Evolutionary conservation across 92 coral and sea anemone species (phyloP).

Genomic region (Palythoa grandiflora): DNA sequence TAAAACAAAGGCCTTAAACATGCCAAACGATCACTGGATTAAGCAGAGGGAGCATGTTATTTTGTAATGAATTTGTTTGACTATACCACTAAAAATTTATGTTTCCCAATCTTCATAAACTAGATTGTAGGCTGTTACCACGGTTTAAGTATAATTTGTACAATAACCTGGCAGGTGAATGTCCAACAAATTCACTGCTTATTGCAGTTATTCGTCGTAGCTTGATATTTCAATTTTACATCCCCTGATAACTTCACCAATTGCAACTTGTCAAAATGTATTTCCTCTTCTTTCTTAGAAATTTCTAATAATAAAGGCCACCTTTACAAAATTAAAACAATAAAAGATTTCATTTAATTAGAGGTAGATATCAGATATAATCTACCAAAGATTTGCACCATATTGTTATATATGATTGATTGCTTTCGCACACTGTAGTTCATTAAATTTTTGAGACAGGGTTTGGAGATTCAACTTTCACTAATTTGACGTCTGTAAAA

Average conservation of each 20-base stretch:
- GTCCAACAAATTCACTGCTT: not conserved
- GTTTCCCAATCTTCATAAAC: too few relatives aligned
- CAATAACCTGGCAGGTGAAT: not conserved
- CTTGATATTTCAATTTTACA: not conserved
- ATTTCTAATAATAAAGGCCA: too few relatives aligned
- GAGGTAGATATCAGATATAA: not conserved
- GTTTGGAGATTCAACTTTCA: not conserved
- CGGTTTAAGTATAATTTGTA: not conserved
- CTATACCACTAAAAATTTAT: too few relatives aligned
- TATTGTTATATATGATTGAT: not conserved
- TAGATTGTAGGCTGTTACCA: too few relatives aligned
- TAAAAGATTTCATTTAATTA: not conserved
- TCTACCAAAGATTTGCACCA: too few relatives aligned
- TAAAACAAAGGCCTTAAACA: too few relatives aligned
- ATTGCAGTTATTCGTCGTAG: not conserved
- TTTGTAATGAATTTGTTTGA: too few relatives aligned
- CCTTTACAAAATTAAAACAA: not conserved
- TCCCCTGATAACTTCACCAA: not conserved
- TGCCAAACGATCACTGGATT: not conserved
- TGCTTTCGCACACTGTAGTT: not conserved
- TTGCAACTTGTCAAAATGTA: not conserved
- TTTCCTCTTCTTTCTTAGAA: not conserved
- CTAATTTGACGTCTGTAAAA: too few relatives aligned
- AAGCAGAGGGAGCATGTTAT: not conserved
- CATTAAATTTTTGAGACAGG: not conserved